These are phyloP conservation scores for Spicauda simplicius DNA, from an alignment of 2,888 invertebrate genomes.

Conservation along the genomic window DNA sequence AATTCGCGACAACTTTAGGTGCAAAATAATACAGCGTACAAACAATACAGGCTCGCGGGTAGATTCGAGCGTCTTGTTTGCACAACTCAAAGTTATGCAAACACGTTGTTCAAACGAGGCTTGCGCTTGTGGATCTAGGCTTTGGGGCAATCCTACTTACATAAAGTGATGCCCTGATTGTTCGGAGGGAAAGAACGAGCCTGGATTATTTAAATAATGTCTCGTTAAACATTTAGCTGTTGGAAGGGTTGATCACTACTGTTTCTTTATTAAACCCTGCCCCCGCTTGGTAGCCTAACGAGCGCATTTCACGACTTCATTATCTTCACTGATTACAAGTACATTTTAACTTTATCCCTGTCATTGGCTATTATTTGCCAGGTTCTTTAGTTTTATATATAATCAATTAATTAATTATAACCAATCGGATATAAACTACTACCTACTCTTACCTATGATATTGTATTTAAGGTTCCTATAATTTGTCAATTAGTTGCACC, in stretches of 20 bases:
- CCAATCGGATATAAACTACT: too few species aligned
- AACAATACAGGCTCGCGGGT: not conserved
- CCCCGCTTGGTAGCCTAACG: not conserved
- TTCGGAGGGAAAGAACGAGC: not conserved
- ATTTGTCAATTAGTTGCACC: slow-evolving; percentile 18
- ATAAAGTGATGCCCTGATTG: slow-evolving; percentile 5
- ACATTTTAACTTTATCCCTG: not conserved
- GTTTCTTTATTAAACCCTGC: slow-evolving; percentile 3
- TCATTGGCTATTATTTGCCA: not conserved
- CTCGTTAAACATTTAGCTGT: not conserved
- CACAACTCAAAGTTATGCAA: slow-evolving; percentile 6
- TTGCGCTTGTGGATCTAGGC: slow-evolving; percentile 4
- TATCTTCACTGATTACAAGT: not conserved
- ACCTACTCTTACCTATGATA: too few species aligned
- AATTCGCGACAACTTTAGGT: not conserved
- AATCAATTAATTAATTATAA: too few species aligned
- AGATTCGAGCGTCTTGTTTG: slow-evolving; percentile 4
- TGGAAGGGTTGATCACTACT: not conserved
- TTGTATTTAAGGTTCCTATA: not conserved
- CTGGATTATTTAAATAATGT: slow-evolving; percentile 3
- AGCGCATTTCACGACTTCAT: not conserved
- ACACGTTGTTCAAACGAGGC: slow-evolving; percentile 6
- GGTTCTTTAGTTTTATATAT: too few species aligned
- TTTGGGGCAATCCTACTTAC: slow-evolving; percentile 2
- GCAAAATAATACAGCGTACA: not conserved